A percentile compares a stretch with the other conserved stretches of the same genome.
These are phyloP conservation scores for Pollenia angustigena DNA, from an alignment of 2,888 invertebrate genomes.

Conservation along the genomic window DNA sequence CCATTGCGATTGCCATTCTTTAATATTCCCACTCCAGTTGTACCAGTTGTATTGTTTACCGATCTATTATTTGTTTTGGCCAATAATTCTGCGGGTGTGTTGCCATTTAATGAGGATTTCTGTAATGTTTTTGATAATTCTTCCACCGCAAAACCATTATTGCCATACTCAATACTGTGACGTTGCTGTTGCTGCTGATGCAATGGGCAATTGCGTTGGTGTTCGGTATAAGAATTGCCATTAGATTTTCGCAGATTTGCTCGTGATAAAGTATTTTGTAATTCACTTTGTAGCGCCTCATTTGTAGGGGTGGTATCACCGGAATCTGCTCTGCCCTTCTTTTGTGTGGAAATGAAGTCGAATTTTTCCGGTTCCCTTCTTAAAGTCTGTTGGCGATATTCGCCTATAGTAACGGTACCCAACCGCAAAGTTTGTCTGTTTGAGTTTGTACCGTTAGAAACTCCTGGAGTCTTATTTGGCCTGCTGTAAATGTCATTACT, in stretches of 20 bases:
- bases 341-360: conserved; percentile 86
- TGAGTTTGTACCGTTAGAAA: conserved; percentile 84
- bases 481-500: conserved; percentile 32
- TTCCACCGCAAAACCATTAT: conserved; percentile 34
- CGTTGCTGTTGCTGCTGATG: conserved; percentile 52
- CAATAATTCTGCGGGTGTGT: conserved; percentile 48
- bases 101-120: conserved; percentile 65
- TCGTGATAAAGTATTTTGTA: conserved; percentile 90
- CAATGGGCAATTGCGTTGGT: conserved; percentile 80
- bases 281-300: conserved; percentile 89
- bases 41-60: conserved; percentile 65
- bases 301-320: conserved; percentile 83
- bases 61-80: conserved; percentile 50
- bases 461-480: conserved; percentile 29
- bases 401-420: conserved; percentile 90
- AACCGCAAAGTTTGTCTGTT: conserved; percentile 86
- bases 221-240: conserved; percentile 67
- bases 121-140: conserved; percentile 63
- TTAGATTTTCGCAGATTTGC: conserved; percentile 89
- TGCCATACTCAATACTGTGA: conserved; percentile 69
- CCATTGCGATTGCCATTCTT: conserved; percentile 83
- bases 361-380: conserved; percentile 89
- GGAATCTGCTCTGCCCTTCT: conserved; percentile 71
- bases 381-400: conserved; percentile 86
- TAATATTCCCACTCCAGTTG: conserved; percentile 83